Evolutionary conservation across 2,888 invertebrate species (phyloP).

Genomic region (Alcis repandata): DNA sequence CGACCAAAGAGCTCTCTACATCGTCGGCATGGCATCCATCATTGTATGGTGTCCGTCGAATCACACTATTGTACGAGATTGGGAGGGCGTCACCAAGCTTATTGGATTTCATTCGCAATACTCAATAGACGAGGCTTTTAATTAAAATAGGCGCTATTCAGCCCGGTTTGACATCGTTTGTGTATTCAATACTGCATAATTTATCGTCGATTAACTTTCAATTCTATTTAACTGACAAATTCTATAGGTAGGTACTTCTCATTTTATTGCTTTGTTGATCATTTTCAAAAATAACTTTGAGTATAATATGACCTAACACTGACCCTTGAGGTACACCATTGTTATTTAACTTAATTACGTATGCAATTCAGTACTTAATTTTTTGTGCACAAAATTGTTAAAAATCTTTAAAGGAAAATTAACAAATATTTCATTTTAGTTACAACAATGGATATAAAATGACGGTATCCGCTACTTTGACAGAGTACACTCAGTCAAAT

Average conservation of each 20-base stretch:
- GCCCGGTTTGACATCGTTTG: neutral
- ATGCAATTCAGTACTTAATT: neutral
- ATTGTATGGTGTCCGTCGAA: constrained; percentile 27
- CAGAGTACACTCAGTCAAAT: constrained; percentile 16
- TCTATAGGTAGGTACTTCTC: neutral
- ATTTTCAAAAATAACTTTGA: neutral
- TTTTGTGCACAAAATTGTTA: neutral
- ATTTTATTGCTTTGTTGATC: neutral
- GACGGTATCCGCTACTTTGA: neutral
- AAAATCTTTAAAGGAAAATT: neutral
- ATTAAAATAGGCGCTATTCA: constrained; percentile 25
- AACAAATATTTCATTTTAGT: neutral
- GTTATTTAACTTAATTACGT: neutral
- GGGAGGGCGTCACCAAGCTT: constrained; percentile 20
- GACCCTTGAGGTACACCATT: constrained; percentile 18
- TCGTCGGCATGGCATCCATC: constrained; percentile 23
- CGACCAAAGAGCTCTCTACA: constrained; percentile 17
- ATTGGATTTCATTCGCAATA: constrained; percentile 31
- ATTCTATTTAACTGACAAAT: neutral
- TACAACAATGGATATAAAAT: neutral
- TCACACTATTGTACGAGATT: constrained; percentile 22
- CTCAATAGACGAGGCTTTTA: constrained; percentile 16
- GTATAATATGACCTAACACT: neutral
- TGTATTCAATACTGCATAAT: neutral
- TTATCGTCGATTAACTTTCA: neutral